Evolutionary conservation across 1,140 invertebrate species (phyloP).

Genomic region (Vanessa atalanta): DNA sequence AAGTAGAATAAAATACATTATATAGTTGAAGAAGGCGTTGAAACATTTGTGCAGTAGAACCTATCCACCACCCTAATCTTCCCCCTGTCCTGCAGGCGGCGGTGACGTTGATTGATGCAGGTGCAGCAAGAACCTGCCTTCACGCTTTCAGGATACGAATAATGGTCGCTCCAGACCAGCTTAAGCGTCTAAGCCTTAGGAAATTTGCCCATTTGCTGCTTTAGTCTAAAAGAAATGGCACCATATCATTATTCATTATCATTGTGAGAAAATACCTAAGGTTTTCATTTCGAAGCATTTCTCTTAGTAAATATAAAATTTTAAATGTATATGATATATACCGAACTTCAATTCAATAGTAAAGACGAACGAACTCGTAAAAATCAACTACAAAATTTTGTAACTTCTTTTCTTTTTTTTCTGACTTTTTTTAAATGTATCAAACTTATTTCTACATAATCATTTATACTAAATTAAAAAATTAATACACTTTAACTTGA

Average conservation of each 20-base stretch:
- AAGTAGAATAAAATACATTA: slow-evolving; percentile 17
- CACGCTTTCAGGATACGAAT: slow-evolving; percentile 37
- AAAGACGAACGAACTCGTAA: no score
- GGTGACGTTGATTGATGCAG: slow-evolving; percentile 73
- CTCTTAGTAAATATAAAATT: no score
- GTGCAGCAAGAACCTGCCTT: slow-evolving; percentile 61
- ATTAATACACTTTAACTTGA: no score
- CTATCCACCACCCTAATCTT: slow-evolving; percentile 35
- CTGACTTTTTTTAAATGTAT: no score
- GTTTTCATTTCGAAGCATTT: neutral
- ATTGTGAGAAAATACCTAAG: neutral
- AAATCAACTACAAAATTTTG: no score
- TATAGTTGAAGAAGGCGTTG: slow-evolving; percentile 36
- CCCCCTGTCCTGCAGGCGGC: slow-evolving; percentile 50
- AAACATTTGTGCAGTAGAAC: slow-evolving; percentile 42
- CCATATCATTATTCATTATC: neutral
- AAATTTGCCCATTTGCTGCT: slow-evolving; percentile 11
- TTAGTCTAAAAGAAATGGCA: slow-evolving; percentile 1
- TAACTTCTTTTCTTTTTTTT: no score
- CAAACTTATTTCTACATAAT: no score
- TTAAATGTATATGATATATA: no score
- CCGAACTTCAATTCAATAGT: no score
- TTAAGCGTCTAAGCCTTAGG: slow-evolving; percentile 33
- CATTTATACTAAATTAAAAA: no score
- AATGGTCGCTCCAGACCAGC: slow-evolving; percentile 36